Percentiles rank a stretch among this genome's conserved stretches.
These are phyloP conservation scores for Drosophila pseudotalamancana DNA, from an alignment of 2,888 invertebrate species.

Conservation along the genomic window DNA sequence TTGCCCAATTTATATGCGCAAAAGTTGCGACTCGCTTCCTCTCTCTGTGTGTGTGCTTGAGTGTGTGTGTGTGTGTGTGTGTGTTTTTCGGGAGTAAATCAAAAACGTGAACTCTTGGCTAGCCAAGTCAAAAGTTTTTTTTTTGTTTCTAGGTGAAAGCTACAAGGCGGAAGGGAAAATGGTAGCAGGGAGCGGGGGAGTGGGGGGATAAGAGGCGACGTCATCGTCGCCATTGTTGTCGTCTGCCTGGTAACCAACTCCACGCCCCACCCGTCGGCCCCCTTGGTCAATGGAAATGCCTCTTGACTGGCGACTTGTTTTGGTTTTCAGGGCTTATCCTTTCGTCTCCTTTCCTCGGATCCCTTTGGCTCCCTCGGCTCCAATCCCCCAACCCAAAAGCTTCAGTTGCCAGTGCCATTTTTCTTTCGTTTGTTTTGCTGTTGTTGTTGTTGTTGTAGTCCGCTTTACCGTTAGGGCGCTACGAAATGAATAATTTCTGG, in stretches of 20 bases:
- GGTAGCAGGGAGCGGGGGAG: not conserved
- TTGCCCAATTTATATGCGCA: conserved; percentile 72
- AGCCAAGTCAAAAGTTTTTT: conserved; percentile 57
- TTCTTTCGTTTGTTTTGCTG: conserved; percentile 51
- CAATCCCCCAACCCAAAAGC: not conserved
- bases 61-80: conserved; percentile 24
- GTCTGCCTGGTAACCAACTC: conserved; percentile 31
- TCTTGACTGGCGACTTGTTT: conserved; percentile 41
- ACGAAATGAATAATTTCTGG: conserved; percentile 77
- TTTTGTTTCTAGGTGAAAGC: conserved; percentile 1
- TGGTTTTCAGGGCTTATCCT: conserved; percentile 54
- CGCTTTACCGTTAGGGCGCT: conserved; percentile 52
- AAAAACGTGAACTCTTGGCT: conserved; percentile 72
- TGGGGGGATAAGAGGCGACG: conserved; percentile 33
- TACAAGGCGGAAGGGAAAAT: not conserved
- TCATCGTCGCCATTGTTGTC: conserved; percentile 54
- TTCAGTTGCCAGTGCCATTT: conserved; percentile 51
- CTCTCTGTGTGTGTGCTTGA: conserved; percentile 2
- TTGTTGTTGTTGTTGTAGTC: conserved; percentile 21
- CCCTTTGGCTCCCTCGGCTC: conserved; percentile 5
- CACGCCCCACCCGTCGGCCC: not conserved
- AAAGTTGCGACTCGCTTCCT: conserved; percentile 44
- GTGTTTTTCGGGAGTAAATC: conserved; percentile 56
- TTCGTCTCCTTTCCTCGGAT: conserved; percentile 27
- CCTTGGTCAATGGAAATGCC: conserved; percentile 18